phyloP scores from a whole-genome alignment of 2,113 vertebrate genomes.

The Halichoeres trimaculatus region DNA sequence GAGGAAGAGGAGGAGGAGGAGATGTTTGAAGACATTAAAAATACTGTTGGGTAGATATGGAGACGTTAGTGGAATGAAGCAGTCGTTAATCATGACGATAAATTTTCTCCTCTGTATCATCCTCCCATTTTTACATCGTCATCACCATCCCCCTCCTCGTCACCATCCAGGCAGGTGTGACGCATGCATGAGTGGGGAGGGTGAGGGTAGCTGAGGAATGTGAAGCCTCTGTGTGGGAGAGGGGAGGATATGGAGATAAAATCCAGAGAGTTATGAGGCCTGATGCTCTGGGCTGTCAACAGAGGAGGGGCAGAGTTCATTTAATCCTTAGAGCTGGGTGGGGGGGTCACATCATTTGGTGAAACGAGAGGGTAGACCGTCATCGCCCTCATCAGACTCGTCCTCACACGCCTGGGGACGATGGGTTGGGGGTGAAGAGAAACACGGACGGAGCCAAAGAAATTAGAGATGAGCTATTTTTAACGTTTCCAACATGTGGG shows the following conservation, averaged over 20 bases:
- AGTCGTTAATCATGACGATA: constrained; percentile 20
- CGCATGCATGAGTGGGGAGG: background rate
- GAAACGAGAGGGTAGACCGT: constrained; percentile 1
- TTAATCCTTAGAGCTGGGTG: constrained; percentile 14
- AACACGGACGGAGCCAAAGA: constrained; percentile 46
- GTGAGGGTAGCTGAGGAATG: constrained; percentile 28
- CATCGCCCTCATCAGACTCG: constrained; percentile 49
- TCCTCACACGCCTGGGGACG: constrained; percentile 48
- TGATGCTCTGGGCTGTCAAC: constrained; percentile 6
- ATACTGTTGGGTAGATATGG: background rate
- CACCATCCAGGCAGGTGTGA: constrained; percentile 37
- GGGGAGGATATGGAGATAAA: constrained; percentile 23
- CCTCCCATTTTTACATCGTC: constrained; percentile 27
- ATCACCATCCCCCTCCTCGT: constrained; percentile 4
- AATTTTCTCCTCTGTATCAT: constrained; percentile 19
- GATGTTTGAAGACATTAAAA: background rate
- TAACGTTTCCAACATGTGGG: constrained; percentile 81
- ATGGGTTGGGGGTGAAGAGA: constrained; percentile 27
- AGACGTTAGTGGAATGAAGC: constrained; percentile 10
- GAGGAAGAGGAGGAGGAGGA: background rate
- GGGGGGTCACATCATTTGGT: background rate
- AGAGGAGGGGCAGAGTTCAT: constrained; percentile 30
- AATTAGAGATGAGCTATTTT: constrained; percentile 76
- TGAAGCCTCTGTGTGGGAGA: background rate
- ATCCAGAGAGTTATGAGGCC: background rate